Base-by-base conservation (phyloP, 2,888 invertebrate genomes). In the Coelopa pilipes region DNA sequence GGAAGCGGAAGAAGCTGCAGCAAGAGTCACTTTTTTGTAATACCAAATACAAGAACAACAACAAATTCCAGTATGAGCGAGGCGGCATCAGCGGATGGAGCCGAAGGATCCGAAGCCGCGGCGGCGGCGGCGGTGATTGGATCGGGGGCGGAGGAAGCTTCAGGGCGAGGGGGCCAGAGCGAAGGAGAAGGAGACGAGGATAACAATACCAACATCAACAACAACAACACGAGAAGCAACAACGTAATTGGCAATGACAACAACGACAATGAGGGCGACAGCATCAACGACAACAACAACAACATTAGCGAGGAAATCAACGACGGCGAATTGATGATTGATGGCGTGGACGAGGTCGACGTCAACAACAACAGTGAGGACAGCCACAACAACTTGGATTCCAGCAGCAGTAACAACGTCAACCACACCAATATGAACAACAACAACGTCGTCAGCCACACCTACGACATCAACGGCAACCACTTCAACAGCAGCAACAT, bases 231-330 rank as follows among this genome's bases (percentile, higher is more conserved):
- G 0, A 15, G 34, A 7, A 24, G 19, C 50, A 11, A n/a, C 46
- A 45, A 12, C 46, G 17, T 21, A 17, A 59, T 59, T 9, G 19
- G 19, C 19, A 59, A 59, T 24, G 24, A 59, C 17, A 21, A 59
- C 57, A 59, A 59, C 17, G 11, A 59, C 57, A 59, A 46, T 47
- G 63, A 65, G 12, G 24, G 45, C 17, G 68, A 45, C 57, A 21
- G 10, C 5, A 13, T 34, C 45, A 68, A 34, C 21, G 50, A 50
- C 7, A 53, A 19, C 55, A 68, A 45, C 68, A 63, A 55, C 17
- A 72, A 57, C 65, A 65, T 57, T 53, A 49, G 45, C 13, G 13
- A 57, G 34, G 57, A 46, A n/a, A 57, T 65, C 59, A 55, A 66
- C 57, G 24, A 57, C 11, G 55, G 15, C 45, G 21, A 65, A n/a